Base-by-base conservation (phyloP, 2,113 vertebrate genomes). In the Sarotherodon lohbergeri region DNA sequence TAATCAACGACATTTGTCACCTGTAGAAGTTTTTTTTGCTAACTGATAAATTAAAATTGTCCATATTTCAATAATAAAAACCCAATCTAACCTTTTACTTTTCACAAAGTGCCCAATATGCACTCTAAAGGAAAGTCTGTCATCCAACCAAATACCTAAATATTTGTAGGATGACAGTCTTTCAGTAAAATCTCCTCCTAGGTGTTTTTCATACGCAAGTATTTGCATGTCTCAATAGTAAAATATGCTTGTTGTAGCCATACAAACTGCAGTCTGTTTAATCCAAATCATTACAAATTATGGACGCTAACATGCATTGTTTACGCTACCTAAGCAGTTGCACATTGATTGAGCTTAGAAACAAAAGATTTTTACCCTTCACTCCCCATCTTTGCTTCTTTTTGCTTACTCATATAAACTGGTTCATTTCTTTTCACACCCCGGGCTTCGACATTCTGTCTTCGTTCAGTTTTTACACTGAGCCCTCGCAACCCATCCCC, bases 361-460 rank as follows among this genome's bases (percentile, higher is more conserved):
- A 86, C 76, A 36, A 46, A 55, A 80, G 17, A 39, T 27, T 82
- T 73, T 71, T 82, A 2, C 19, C 80, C 68, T 90, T 80, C 10
- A 48, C 14, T 50, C 4, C 5, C 81, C 81, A 17, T 85, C 43
- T 61, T 84, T 82, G 36, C 82, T 86, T 89, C 56, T 91, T 87
- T 57, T 22, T 89, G 82, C 81, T 92, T 86, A 61, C 54, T 81
- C 91, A 80, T 34, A 85, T 36, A 55, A 88, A 91, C 84, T 80
- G 82, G 80, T 89, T 90, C 87, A 89, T 84, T 55, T 93, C 76
- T 91, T 79, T 78, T 89, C 85, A 83, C 84, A 91, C 93, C 91
- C 76, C 27, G 32, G 93, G 92, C 92, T 83, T 91, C 68, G 55
- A 87, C 88, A 88, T 89, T 92, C 83, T 90, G 79, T 48, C 57